Evolutionary conservation across 2,797 vertebrate species (phyloP).

Genomic region (Adrianichthys oophorus): DNA sequence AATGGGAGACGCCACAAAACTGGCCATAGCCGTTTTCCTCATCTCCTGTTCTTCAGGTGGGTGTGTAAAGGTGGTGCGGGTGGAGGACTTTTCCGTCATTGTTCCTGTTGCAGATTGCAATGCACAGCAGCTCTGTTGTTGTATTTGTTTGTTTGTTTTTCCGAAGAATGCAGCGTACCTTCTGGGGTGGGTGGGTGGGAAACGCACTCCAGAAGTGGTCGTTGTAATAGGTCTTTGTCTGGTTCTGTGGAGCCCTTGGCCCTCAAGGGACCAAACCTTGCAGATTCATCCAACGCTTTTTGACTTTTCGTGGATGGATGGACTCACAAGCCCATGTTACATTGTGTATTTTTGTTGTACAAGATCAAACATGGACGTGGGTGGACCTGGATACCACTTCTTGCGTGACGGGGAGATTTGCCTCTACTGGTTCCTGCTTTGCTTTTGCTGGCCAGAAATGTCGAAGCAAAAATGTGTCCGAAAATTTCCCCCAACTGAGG

Average conservation of each 20-base stretch:
- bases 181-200: neutral
- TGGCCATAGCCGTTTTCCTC: constrained; percentile 97
- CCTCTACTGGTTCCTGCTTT: constrained; percentile 3
- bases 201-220: too few relatives aligned
- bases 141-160: neutral
- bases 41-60: constrained; percentile 98
- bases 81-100: constrained; percentile 17
- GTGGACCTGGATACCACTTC: constrained; percentile 8
- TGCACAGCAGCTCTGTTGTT: constrained; percentile 7
- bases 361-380: constrained; percentile 6
- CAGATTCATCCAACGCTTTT: constrained; percentile 2
- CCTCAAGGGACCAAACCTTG: constrained; percentile 14
- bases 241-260: constrained; percentile 14
- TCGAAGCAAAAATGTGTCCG: neutral
- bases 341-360: neutral
- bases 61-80: constrained; percentile 61
- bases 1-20: constrained; percentile 98
- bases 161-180: constrained; percentile 22
- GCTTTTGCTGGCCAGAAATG: neutral
- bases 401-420: constrained; percentile 5
- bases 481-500: neutral
- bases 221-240: too few relatives aligned
- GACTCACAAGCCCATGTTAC: neutral
- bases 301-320: neutral
- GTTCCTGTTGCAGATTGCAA: constrained; percentile 37